Conservation (phyloP, 2,797 vertebrate genomes). For the Tokudaia tokunoshimensis region DNA sequence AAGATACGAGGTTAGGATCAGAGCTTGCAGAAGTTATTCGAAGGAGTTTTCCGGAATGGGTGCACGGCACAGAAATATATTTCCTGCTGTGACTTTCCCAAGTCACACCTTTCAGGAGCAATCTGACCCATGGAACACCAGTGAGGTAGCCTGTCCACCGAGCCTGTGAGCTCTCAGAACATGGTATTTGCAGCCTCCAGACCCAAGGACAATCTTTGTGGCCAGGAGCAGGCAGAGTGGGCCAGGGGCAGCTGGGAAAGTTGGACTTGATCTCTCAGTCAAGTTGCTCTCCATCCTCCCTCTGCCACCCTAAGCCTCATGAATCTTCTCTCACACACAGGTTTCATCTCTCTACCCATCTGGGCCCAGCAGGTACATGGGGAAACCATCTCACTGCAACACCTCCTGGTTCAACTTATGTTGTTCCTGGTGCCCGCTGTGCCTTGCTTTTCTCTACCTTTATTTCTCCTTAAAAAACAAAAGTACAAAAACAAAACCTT, state of each 20-base stretch:
- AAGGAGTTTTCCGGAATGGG: background rate
- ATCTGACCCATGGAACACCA: background rate
- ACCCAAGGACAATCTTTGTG: background rate
- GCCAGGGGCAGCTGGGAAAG: accelerated
- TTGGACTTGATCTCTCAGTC: accelerated
- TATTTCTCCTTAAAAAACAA: background rate
- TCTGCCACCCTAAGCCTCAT: accelerated
- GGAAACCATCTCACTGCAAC: too few relatives aligned
- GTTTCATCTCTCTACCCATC: background rate
- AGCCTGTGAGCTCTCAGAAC: accelerated
- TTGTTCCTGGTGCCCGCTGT: accelerated
- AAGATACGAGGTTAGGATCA: accelerated
- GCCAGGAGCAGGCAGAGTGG: background rate
- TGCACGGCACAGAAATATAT: accelerated
- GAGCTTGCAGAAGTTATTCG: too few relatives aligned
- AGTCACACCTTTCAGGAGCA: background rate
- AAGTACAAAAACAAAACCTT: background rate
- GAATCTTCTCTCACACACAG: accelerated
- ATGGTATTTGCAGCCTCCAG: background rate
- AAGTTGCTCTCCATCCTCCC: accelerated
- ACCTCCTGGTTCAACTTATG: accelerated
- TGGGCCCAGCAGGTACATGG: accelerated
- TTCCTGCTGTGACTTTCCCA: accelerated
- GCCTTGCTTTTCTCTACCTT: background rate
- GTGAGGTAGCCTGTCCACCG: accelerated